Base-by-base conservation (phyloP, 2,888 invertebrate genomes). In the Scrobipalpa costella region DNA sequence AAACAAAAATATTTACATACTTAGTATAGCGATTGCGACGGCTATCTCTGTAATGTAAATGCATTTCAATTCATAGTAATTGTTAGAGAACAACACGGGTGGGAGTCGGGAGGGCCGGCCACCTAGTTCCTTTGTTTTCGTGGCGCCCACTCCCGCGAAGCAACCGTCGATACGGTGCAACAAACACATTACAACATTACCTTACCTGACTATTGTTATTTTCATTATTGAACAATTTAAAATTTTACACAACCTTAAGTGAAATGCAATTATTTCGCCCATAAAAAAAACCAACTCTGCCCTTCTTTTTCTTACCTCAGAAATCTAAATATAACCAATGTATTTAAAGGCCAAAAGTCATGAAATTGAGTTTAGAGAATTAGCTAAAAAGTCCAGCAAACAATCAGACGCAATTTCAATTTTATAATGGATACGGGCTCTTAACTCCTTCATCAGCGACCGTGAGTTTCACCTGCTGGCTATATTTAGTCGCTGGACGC, bases 401-500 rank as follows among this genome's bases (percentile, higher is more conserved):
- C 27, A 7, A 44, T 15, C 15, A 44, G 3, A 9, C 44, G n/a
- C 15, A 15, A 7, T 40, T 13, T 44, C 44, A 44, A 44, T n/a
- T 40, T 9, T 9, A 40, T n/a, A 44, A 52, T 21, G 27, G 59
- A 62, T 75, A 73, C 73, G 70, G 71, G 71, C 72, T 76, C 73
- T 75, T 78, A 13, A 74, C 76, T 78, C 79, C 79, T 78, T 80
- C 77, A 76, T 77, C 73, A 78, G 75, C 73, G 79, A 74, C 76
- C 75, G 79, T 74, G 76, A 79, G 78, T 79, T 81, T 81, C 82
- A 84, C 82, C 84, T 84, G 84, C 78, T 75, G 71, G 80, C 87
- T 90, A 90, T 88, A 88, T 85, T 89, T 90, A 90, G 88, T 82
- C 83, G 83, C 80, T 84, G 80, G 77, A 77, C 78, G 80, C 82